Conservation (phyloP, 64 coral and sea anemone species). For the Stichodactyla mertensii region DNA sequence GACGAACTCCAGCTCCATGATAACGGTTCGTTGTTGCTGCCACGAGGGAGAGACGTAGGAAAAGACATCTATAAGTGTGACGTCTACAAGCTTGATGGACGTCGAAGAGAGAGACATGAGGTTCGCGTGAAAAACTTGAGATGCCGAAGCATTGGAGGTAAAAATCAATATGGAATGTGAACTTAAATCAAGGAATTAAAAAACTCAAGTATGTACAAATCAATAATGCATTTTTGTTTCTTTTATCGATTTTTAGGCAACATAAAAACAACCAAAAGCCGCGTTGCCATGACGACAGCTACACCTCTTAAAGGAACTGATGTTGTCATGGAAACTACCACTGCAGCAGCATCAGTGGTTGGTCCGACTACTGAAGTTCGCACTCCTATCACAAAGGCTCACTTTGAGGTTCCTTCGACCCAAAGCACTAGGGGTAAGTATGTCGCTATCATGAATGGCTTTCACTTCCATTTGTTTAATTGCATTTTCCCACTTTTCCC, state of each 20-base stretch:
- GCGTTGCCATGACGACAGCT: background rate
- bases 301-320: background rate
- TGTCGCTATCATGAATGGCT: no score
- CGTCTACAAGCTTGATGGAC: background rate
- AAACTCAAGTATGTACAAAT: no score
- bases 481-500: no score
- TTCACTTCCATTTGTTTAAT: no score
- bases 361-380: background rate
- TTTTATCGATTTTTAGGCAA: background rate
- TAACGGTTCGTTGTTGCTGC: background rate
- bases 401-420: background rate
- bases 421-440: no score
- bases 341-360: background rate
- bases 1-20: background rate
- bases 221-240: background rate
- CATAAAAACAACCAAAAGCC: conserved; percentile 1
- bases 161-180: background rate
- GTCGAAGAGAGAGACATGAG: background rate
- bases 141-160: background rate
- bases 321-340: background rate
- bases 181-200: no score
- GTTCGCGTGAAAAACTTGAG: background rate
- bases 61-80: background rate
- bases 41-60: background rate
- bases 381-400: background rate